A percentile compares a stretch with the other conserved stretches of the same genome.
Evolutionary conservation across 2,797 vertebrate genomes (phyloP).

Genomic region (Gallinago nigripennis): DNA sequence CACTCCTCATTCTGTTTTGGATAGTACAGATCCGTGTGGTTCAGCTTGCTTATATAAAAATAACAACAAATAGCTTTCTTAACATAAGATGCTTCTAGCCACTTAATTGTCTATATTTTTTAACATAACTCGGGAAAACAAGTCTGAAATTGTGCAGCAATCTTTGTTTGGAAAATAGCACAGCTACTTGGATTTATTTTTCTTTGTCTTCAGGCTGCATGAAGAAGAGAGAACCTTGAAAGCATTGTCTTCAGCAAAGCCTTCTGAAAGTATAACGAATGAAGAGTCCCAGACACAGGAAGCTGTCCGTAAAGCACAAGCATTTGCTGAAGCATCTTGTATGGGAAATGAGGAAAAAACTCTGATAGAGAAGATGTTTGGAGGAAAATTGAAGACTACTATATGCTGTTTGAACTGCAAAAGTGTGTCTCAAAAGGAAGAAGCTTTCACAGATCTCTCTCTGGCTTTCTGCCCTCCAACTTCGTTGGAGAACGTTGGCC

Average conservation of each 20-base stretch:
- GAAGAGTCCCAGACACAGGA: conserved; percentile 60
- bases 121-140: background rate
- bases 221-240: conserved; percentile 94
- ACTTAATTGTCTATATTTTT: background rate
- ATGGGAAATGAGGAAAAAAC: conserved; percentile 78
- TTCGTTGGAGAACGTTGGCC: conserved; percentile 67
- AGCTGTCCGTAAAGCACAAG: conserved; percentile 27
- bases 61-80: background rate
- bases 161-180: background rate
- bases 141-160: background rate
- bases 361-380: conserved; percentile 94
- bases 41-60: background rate
- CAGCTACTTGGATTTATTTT: background rate
- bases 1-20: background rate
- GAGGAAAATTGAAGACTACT: conserved; percentile 89
- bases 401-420: conserved; percentile 93
- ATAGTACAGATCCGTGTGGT: background rate
- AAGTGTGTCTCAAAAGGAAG: conserved; percentile 93
- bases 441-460: conserved; percentile 96
- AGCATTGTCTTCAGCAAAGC: conserved; percentile 70
- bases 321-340: conserved; percentile 56
- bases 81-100: background rate
- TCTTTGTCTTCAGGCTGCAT: conserved; percentile 83
- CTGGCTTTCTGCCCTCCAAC: conserved; percentile 92
- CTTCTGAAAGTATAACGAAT: conserved; percentile 41